Base-by-base conservation (phyloP, 2,888 invertebrate genomes). In the Epiperipatus broadwayi region DNA sequence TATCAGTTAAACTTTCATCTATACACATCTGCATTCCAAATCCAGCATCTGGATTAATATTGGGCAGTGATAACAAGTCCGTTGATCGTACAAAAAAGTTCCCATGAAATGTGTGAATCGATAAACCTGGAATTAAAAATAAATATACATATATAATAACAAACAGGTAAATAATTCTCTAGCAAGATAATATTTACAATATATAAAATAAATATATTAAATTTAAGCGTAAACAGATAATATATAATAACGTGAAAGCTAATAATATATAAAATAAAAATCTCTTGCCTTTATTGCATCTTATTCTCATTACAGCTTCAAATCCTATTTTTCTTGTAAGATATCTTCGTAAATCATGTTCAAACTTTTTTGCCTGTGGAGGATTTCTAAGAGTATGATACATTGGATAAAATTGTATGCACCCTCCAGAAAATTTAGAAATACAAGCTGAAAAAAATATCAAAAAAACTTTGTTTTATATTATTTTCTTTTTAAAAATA, bases 11-110 rank as follows among this genome's bases (percentile, higher is more conserved):
- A 47, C 71, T 78, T 60, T 93, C 91, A 48, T 95, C 95, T 38
- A 95, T 85, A 2, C 85, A 73, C 44, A 91, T 75, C 66, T 97
- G 95, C 79, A 95, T 93, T 35, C 85, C 95, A 60, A 89, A 93
- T 14, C 87, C 93, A 4, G 89, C 79, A 63, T 99, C 97, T 0
- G 97, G 95, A 55, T 91, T 95, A 42, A 93, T 78, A 65, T 95
- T 95, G 27, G 97, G 93, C 49, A 97, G 63, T 8, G 89, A 85
- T 41, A 97, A 65, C 39, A 97, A 67, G 65, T 97, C 95, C 3
- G 93, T 91, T 0, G 95, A 93, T 3, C 97, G 72, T 35, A 97
- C 95, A 63, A 97, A 97, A 71, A 93, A 93, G 64, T 95, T 95
- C 28, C 97, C 97, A 64, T 95, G 93, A 73, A 97, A 97, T 54